Percentiles rank a stretch among this genome's conserved stretches.
Conservation (phyloP, 2,888 invertebrate genomes). For the Petrolisthes cinctipes region DNA sequence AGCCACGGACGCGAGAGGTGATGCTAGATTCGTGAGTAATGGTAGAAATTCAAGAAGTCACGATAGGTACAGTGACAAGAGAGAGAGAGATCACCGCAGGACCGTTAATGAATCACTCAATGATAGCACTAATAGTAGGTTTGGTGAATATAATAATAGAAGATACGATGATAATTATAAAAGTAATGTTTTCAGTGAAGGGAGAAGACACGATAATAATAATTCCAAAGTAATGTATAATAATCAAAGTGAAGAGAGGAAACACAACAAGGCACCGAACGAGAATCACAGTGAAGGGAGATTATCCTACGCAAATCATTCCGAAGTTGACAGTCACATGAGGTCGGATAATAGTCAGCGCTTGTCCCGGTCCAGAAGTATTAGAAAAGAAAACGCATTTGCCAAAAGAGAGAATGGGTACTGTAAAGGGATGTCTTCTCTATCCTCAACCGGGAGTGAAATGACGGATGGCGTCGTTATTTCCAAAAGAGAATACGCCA, state of each 20-base stretch:
- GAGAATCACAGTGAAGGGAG: conserved; percentile 24
- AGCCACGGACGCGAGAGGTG: neutral
- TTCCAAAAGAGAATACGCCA: conserved; percentile 57
- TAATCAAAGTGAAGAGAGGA: neutral
- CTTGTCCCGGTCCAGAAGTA: conserved; percentile 36
- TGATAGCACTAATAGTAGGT: neutral
- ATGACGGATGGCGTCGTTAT: conserved; percentile 43
- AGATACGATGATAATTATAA: no score
- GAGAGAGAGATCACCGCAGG: neutral
- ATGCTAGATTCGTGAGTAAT: neutral
- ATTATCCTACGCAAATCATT: neutral
- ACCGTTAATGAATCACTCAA: neutral
- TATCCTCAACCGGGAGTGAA: conserved; percentile 1
- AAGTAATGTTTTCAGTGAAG: neutral
- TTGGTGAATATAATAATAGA: neutral
- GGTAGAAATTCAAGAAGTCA: neutral
- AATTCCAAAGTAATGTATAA: neutral
- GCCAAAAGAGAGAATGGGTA: conserved; percentile 28
- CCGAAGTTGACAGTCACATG: neutral
- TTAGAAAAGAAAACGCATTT: neutral
- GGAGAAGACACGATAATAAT: conserved; percentile 11
- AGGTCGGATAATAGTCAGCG: conserved; percentile 19
- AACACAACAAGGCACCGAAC: neutral
- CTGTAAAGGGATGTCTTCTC: conserved; percentile 4
- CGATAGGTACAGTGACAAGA: conserved; percentile 3